Conservation (phyloP, 92 coral and sea anemone genomes). For the Epizoanthus rinbou region DNA sequence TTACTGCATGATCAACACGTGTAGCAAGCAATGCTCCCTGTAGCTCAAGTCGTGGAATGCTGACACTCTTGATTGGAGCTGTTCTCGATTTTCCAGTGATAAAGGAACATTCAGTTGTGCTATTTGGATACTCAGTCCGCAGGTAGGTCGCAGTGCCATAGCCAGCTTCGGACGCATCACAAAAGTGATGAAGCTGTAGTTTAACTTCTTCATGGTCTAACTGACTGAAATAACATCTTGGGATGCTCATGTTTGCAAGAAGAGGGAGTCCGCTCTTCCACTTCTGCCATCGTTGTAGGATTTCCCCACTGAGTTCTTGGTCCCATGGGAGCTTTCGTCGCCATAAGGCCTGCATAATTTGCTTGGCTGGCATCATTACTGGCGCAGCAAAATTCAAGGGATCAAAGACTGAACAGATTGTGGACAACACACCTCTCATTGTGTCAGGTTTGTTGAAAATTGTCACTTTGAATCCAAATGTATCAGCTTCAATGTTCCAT, state of each 20-base stretch:
- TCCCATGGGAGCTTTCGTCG: constrained; percentile 53
- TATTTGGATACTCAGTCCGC: constrained; percentile 54
- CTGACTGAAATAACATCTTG: constrained; percentile 50
- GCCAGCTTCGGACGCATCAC: constrained; percentile 61
- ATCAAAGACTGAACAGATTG: constrained; percentile 55
- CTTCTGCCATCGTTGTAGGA: constrained; percentile 42
- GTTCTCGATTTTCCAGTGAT: constrained; percentile 66
- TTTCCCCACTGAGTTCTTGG: constrained; percentile 45
- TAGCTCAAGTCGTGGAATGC: constrained; percentile 69
- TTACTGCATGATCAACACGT: constrained; percentile 50
- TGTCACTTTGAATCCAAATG: constrained; percentile 55
- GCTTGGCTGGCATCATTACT: constrained; percentile 59
- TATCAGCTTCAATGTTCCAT: constrained; percentile 63
- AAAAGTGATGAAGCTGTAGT: constrained; percentile 53
- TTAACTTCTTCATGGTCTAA: constrained; percentile 30
- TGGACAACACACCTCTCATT: constrained; percentile 63
- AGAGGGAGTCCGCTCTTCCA: constrained; percentile 48
- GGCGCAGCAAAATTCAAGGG: constrained; percentile 66
- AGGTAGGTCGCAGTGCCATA: constrained; percentile 63
- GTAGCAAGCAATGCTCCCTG: constrained; percentile 69
- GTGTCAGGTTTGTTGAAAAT: constrained; percentile 53
- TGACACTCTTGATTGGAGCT: constrained; percentile 61
- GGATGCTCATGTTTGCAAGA: constrained; percentile 28
- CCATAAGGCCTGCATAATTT: constrained; percentile 64
- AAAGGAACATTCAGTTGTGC: constrained; percentile 55